Conservation (phyloP, 2,113 vertebrate genomes). For the Camelus dromedarius region DNA sequence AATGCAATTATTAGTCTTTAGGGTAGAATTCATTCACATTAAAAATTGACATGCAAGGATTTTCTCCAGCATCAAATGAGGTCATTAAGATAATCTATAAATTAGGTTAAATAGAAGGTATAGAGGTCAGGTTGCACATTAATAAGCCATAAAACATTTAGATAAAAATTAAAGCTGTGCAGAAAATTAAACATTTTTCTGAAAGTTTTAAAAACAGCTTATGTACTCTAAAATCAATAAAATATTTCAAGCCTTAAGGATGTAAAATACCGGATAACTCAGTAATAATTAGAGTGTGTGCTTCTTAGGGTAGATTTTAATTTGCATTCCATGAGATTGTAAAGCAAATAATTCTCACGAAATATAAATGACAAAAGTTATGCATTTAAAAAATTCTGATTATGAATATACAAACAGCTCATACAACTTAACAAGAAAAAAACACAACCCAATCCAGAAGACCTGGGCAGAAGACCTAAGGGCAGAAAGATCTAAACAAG, state of each 20-base stretch:
- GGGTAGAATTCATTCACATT: constrained; percentile 48
- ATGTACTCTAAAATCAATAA: not conserved
- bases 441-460: no score
- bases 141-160: constrained; percentile 40
- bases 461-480: no score
- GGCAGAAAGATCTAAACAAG: no score
- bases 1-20: constrained; percentile 55
- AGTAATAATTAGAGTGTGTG: not conserved
- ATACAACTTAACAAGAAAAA: no score
- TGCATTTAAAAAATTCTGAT: not conserved
- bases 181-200: constrained; percentile 29
- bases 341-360: not conserved
- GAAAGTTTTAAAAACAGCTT: not conserved
- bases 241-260: constrained; percentile 15
- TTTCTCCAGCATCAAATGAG: constrained; percentile 55
- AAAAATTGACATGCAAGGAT: constrained; percentile 10
- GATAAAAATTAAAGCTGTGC: not conserved
- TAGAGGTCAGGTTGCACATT: constrained; percentile 22
- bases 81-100: constrained; percentile 42
- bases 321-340: not conserved
- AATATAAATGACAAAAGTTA: not conserved
- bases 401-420: not conserved
- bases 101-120: constrained; percentile 18
- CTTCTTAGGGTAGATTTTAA: not conserved
- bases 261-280: constrained; percentile 33